Evolutionary conservation across 2,797 vertebrate species (phyloP).

Genomic region (Myotis daubentonii): DNA sequence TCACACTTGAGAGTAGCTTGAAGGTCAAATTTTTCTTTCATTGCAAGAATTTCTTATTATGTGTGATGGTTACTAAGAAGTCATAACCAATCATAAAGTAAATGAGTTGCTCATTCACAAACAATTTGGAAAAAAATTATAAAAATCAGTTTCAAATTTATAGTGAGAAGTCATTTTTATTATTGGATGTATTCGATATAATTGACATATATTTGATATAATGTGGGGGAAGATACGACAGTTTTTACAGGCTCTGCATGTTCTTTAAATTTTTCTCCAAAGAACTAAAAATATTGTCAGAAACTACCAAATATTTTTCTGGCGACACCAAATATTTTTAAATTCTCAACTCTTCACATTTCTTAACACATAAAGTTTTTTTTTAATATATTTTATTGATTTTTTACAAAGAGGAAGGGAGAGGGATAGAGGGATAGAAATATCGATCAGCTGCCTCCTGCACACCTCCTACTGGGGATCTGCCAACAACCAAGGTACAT

Average conservation of each 20-base stretch:
- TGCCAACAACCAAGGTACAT: too few relatives aligned
- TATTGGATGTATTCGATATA: background rate
- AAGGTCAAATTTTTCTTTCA: background rate
- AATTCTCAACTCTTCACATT: background rate
- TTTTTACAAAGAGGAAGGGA: too few relatives aligned
- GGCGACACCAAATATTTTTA: background rate
- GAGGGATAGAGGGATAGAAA: too few relatives aligned
- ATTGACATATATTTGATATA: background rate
- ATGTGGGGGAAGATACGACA: background rate
- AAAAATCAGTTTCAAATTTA: background rate
- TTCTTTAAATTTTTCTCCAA: background rate
- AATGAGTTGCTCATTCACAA: background rate
- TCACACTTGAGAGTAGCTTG: background rate
- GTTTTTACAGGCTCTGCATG: background rate
- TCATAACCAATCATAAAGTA: background rate
- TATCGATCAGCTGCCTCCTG: too few relatives aligned
- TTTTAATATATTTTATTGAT: too few relatives aligned
- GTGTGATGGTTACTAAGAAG: background rate
- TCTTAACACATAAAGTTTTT: background rate
- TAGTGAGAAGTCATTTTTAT: background rate
- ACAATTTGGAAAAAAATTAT: background rate
- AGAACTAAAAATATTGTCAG: background rate
- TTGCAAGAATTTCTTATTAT: conserved; percentile 28
- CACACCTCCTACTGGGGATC: too few relatives aligned
- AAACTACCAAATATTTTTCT: background rate